Base-by-base conservation (phyloP, 1,140 invertebrate species). In the Lordiphosa mommai region DNA sequence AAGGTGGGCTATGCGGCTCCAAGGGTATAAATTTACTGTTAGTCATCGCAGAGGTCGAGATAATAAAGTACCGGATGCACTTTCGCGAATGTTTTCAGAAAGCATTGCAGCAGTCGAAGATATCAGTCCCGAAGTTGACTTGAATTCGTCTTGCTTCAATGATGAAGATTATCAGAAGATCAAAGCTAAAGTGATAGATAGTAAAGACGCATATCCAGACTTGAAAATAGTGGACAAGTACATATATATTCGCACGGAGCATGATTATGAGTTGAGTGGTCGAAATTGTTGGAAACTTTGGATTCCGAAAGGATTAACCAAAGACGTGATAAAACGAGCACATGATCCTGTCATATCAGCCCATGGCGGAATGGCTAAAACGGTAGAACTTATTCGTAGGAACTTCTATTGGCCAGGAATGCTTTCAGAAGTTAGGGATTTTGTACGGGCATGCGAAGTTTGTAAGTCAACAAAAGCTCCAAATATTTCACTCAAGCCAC, bases 231-330 rank as follows among this genome's bases (percentile, higher is more conserved):
- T 16, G 4, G 14, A 48, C 34, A 4, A 48, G 2, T 36, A 20
- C 8, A 10, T 49, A 8, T 36, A 49, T 33, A 49, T 49, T 8
- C 3, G 46, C 3, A 36, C 32, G 1, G 32, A 36, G 10, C 33
- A 49, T 13, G 16, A 17, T n/a, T n/a, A n/a, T n/a, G n/a, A n/a
- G n/a, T n/a, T n/a, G n/a, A n/a, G n/a, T n/a, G n/a, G n/a, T n/a
- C n/a, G n/a, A n/a, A n/a, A n/a, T n/a, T n/a, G 0, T n/a, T 48
- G 44, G 30, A 48, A 48, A 32, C 30, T 48, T n/a, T 48, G 44
- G 44, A n/a, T 48, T 33, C 44, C 44, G 0, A 16, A 33, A 10
- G n/a, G 8, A 4, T 16, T 23, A 6, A 34, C 13, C 1, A 13
- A 13, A 0, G 3, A 16, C 1, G 44, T 48, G 3, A 32, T 48